These are phyloP conservation scores for Oryzias woworae DNA, from an alignment of 2,113 vertebrate species.

Conservation along the genomic window DNA sequence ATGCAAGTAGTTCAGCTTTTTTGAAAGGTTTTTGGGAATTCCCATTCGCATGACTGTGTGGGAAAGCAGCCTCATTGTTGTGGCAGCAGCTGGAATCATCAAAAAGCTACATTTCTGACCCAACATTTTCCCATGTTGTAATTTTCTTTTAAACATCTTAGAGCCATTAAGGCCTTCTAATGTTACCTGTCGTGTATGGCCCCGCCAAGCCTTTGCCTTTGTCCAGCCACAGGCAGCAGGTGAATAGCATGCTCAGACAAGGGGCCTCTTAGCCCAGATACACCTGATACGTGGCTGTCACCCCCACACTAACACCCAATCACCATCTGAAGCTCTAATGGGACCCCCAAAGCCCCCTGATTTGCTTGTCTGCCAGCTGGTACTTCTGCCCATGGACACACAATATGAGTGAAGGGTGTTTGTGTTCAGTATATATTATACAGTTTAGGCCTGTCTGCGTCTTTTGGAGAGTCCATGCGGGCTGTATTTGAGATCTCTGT, in stretches of 20 bases:
- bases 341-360: slow-evolving; percentile 39
- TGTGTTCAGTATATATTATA: slow-evolving; percentile 56
- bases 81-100: slow-evolving; percentile 15
- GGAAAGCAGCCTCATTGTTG: slow-evolving; percentile 19
- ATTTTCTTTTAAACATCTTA: slow-evolving; percentile 55
- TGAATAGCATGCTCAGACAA: slow-evolving; percentile 63
- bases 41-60: slow-evolving; percentile 2
- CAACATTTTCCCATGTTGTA: slow-evolving; percentile 58
- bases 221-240: slow-evolving; percentile 49
- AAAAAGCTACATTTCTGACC: slow-evolving; percentile 38
- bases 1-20: not conserved
- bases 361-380: slow-evolving; percentile 55
- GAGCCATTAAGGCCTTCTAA: slow-evolving; percentile 68
- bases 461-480: slow-evolving; percentile 41
- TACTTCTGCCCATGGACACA: slow-evolving; percentile 29
- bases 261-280: slow-evolving; percentile 64
- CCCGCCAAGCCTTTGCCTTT: slow-evolving; percentile 55
- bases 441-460: slow-evolving; percentile 21
- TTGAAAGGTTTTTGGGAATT: not conserved
- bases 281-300: slow-evolving; percentile 65
- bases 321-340: slow-evolving; percentile 23
- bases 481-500: slow-evolving; percentile 62
- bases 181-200: slow-evolving; percentile 61
- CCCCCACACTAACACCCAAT: slow-evolving; percentile 38
- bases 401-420: slow-evolving; percentile 56